Percentiles rank a stretch among this genome's conserved stretches.
Conservation (phyloP, 2,797 vertebrate species). For the Sebastes wilsoni region DNA sequence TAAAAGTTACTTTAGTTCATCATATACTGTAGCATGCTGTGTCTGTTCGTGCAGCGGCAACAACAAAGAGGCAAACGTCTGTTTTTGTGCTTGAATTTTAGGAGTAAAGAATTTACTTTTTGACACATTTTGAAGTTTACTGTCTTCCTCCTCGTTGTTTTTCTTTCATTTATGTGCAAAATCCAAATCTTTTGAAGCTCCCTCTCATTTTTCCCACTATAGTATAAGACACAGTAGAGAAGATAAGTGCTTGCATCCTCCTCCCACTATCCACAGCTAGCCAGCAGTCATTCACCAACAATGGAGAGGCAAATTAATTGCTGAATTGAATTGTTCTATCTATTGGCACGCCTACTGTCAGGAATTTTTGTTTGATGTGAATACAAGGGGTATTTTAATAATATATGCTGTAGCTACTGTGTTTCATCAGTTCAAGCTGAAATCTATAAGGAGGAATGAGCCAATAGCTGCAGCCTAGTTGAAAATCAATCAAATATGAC, state of each 20-base stretch:
- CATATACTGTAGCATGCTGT: background rate
- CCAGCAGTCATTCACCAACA: background rate
- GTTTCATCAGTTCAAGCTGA: background rate
- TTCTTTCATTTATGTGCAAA: background rate
- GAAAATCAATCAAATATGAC: conserved; percentile 18
- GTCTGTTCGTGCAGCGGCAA: background rate
- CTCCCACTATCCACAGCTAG: background rate
- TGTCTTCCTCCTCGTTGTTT: background rate
- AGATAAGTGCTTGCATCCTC: background rate
- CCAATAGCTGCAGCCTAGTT: background rate
- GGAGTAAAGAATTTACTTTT: background rate
- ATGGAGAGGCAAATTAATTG: background rate
- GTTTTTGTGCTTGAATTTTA: background rate
- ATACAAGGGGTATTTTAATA: background rate
- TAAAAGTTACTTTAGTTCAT: background rate
- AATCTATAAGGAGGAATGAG: background rate
- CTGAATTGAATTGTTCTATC: background rate
- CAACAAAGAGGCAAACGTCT: background rate
- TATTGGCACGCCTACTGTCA: background rate
- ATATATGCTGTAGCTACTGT: background rate
- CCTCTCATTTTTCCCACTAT: background rate
- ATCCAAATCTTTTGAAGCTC: background rate
- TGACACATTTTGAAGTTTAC: background rate
- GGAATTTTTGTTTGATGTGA: background rate
- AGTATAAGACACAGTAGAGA: background rate